These are phyloP conservation scores for Halictus rubicundus DNA, from an alignment of 1,140 invertebrate species.

Conservation along the genomic window DNA sequence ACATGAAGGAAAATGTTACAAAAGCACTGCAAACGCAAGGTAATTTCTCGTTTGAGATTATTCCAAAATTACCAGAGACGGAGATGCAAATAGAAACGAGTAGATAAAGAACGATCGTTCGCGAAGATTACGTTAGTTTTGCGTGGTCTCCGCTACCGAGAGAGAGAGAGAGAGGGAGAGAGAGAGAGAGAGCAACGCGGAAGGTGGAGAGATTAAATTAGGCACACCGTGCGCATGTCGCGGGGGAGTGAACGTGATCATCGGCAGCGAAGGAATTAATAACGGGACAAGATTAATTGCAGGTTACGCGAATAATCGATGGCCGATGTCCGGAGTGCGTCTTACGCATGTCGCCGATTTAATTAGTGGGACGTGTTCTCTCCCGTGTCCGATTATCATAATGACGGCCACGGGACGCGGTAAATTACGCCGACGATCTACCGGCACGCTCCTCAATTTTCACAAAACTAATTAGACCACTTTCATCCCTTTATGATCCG, in stretches of 20 bases:
- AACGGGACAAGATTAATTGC: conserved; percentile 40
- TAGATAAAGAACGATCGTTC: too few relatives aligned
- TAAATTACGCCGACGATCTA: conserved; percentile 13
- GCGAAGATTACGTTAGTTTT: too few relatives aligned
- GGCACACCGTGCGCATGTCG: not conserved
- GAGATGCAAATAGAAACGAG: too few relatives aligned
- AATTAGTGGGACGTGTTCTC: conserved; percentile 35
- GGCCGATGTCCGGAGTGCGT: conserved; percentile 28
- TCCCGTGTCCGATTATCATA: conserved; percentile 35
- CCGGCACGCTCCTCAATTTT: not conserved
- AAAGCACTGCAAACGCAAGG: too few relatives aligned
- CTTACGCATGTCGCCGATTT: conserved; percentile 35
- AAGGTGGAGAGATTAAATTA: not conserved
- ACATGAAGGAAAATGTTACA: too few relatives aligned
- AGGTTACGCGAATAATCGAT: conserved; percentile 30
- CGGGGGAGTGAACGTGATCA: not conserved
- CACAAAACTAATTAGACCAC: too few relatives aligned
- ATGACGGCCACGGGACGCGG: not conserved
- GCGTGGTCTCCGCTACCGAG: too few relatives aligned
- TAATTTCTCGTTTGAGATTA: too few relatives aligned
- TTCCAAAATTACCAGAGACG: too few relatives aligned
- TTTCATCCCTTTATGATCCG: too few relatives aligned
- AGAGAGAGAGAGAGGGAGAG: too few relatives aligned
- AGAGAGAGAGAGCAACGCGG: too few relatives aligned
- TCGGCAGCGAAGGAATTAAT: conserved; percentile 37